A percentile compares a stretch with the other conserved stretches of the same genome.
Evolutionary conservation across 2,888 invertebrate species (phyloP).

Genomic region (Tubulanus polymorphus): DNA sequence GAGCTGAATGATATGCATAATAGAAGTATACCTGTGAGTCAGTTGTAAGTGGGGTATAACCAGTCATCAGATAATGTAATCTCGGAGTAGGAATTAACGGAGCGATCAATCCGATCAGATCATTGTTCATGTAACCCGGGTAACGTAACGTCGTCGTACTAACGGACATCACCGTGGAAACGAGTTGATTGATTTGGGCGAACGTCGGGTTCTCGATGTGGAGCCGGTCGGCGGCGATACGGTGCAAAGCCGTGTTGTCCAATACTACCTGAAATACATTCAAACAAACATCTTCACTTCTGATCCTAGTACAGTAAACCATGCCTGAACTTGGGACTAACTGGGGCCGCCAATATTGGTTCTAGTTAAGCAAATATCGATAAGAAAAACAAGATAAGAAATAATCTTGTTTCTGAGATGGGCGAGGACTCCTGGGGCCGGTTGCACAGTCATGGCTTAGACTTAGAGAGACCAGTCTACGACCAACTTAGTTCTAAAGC

Average conservation of each 20-base stretch:
- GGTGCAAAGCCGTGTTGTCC: slow-evolving; percentile 94
- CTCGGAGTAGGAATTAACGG: slow-evolving; percentile 95
- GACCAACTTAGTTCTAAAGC: no score
- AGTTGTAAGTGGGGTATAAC: slow-evolving; percentile 83
- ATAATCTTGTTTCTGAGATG: no score
- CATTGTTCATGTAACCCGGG: slow-evolving; percentile 98
- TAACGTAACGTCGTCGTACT: slow-evolving; percentile 90
- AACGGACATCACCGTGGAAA: slow-evolving; percentile 96
- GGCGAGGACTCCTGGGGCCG: no score
- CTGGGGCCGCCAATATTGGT: no score
- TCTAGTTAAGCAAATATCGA: no score
- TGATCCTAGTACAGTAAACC: no score
- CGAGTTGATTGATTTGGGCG: slow-evolving; percentile 93
- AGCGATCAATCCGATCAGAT: slow-evolving; percentile 88
- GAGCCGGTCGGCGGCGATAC: slow-evolving; percentile 69
- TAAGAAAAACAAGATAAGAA: no score
- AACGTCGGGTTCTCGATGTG: slow-evolving; percentile 96
- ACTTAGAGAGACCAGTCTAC: no score
- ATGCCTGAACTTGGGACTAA: no score
- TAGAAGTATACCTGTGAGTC: slow-evolving; percentile 68
- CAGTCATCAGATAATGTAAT: slow-evolving; percentile 98
- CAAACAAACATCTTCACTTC: slow-evolving; percentile 16
- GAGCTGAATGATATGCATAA: no score
- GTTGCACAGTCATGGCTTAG: no score
- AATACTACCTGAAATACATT: slow-evolving; percentile 64